Base-by-base conservation (phyloP, 2,888 invertebrate genomes). In the Carterocephalus palaemon region DNA sequence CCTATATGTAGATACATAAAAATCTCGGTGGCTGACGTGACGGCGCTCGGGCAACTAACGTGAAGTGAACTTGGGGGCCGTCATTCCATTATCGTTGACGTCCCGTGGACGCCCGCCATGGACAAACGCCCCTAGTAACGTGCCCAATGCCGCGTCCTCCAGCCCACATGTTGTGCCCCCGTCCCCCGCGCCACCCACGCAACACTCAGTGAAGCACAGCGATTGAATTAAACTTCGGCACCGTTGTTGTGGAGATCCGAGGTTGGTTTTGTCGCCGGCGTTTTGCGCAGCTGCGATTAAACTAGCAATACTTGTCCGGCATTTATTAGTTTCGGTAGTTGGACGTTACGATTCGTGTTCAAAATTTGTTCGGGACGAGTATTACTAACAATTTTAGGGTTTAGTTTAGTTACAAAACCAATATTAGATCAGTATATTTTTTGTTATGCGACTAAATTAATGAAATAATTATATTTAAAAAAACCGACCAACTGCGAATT, bases 171-270 rank as follows among this genome's bases (percentile, higher is more conserved):
- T 26, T 31, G 42, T 20, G 9, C 22, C 7, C 9, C 10, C 32
- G 1, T 13, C 40, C 17, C 47, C 39, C 8, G 6, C 47, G 37
- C 37, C 51, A 52, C 51, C 49, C 62, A 53, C 58, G 56, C 57
- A 58, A 59, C 70, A 67, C 68, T 66, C 68, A 72, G 66, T 69
- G 75, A 71, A 70, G 73, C 73, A 72, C 77, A 74, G 73, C 80
- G 84, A 84, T 86, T 84, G 85, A 85, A 86, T 86, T 86, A 85
- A 85, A 86, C 81, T 86, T 84, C 69, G 72, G 78, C 76, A 75
- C 73, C 73, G 75, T 80, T 81, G 82, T 81, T 84, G 82, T 74
- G 84, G 84, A 61, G 74, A 72, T 70, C 70, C 75, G 73, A 72
- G 77, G 72, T 79, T 70, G 79, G 79, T 83, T 82, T 80, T 80